Percentiles rank a stretch among this genome's conserved stretches.
phyloP scores from a whole-genome alignment of 1,140 invertebrate genomes.

The Cotesia chilonis region DNA sequence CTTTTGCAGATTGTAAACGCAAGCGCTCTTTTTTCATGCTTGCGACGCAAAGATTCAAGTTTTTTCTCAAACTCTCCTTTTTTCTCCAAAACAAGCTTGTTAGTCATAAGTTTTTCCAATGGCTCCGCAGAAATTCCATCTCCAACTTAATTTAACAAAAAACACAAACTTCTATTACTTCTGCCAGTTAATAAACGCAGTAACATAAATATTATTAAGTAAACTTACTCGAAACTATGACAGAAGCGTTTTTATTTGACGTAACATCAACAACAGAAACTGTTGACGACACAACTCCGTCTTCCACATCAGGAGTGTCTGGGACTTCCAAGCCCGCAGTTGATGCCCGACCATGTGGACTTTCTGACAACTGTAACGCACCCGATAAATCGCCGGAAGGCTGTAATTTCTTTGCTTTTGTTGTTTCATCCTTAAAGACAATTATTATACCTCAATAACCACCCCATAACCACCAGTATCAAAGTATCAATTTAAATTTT shows the following conservation, averaged over 20 bases:
- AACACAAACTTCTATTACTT: neutral
- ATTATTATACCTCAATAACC: neutral
- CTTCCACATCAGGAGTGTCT: constrained; percentile 57
- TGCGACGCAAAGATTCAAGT: constrained; percentile 58
- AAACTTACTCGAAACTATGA: constrained; percentile 54
- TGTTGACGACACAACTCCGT: constrained; percentile 44
- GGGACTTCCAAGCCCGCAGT: constrained; percentile 52
- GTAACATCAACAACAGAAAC: constrained; percentile 48
- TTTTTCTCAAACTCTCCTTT: constrained; percentile 87
- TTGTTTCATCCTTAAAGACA: constrained; percentile 50
- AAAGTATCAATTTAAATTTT: too few relatives aligned
- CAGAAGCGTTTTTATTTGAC: constrained; percentile 57
- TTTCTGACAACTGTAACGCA: constrained; percentile 51
- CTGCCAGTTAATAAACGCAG: constrained; percentile 12
- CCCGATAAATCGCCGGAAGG: constrained; percentile 55
- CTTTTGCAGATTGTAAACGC: constrained; percentile 70
- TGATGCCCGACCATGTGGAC: constrained; percentile 56
- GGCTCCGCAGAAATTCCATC: constrained; percentile 78
- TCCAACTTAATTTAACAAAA: constrained; percentile 48
- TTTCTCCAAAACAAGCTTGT: constrained; percentile 85
- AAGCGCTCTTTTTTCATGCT: constrained; percentile 67
- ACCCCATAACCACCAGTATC: too few relatives aligned
- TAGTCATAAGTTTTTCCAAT: constrained; percentile 81
- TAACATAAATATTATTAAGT: constrained; percentile 23
- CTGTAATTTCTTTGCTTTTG: constrained; percentile 56